A percentile compares a stretch with the other conserved stretches of the same genome.
These are phyloP conservation scores for Conus betulinus DNA, from an alignment of 1,140 invertebrate genomes.

Conservation along the genomic window DNA sequence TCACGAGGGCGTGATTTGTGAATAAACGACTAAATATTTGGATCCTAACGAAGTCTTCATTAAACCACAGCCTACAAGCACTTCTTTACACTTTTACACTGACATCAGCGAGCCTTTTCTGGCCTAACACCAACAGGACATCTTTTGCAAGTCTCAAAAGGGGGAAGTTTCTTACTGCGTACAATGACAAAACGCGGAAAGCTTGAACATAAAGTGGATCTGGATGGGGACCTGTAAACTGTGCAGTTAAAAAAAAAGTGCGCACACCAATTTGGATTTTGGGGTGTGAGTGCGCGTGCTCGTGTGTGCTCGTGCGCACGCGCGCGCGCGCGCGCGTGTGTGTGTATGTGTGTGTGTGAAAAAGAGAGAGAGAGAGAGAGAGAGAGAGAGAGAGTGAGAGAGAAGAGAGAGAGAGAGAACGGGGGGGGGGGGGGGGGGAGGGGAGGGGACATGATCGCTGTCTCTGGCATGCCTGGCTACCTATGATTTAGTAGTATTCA, in stretches of 20 bases:
- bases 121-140: background rate
- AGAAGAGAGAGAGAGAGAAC: no score
- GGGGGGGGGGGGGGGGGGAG: no score
- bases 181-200: background rate
- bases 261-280: no score
- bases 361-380: no score
- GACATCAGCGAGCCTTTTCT: background rate
- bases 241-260: background rate
- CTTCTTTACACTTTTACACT: background rate
- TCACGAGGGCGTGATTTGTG: constrained; percentile 38
- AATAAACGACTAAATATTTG: background rate
- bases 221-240: background rate
- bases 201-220: background rate
- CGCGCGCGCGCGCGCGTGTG: no score
- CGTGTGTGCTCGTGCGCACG: no score
- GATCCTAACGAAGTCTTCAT: background rate
- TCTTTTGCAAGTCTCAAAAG: background rate
- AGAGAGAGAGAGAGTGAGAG: no score
- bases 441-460: no score
- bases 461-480: no score
- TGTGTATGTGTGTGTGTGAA: background rate
- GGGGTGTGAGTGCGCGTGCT: background rate
- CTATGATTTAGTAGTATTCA: no score
- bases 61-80: background rate
- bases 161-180: background rate